Base-by-base conservation (phyloP, 2,888 invertebrate genomes). In the Caenorhabditis panamensis region DNA sequence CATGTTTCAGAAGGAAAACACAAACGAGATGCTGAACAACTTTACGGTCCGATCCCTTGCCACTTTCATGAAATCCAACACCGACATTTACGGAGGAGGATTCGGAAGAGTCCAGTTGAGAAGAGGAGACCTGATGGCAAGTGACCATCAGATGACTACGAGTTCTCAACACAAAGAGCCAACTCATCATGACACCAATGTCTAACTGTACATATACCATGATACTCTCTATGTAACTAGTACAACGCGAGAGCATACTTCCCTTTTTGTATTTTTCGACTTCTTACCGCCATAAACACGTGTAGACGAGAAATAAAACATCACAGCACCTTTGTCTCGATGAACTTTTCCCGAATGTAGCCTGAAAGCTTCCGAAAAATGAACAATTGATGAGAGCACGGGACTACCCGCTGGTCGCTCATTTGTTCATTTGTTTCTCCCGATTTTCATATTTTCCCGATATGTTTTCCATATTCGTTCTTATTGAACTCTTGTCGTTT, bases 81-180 rank as follows among this genome's bases (percentile, higher is more conserved):
- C 82, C 13, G 86, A 86, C 61, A 84, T 86, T 37, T 86, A 86
- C 49, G 86, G 84, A 31, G 86, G 86, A 49, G 86, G 83, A 44
- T 86, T 84, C 61, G 86, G 86, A 54, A 68, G 85, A 22, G 86
- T 86, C 24, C 76, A 83, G 64, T 47, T 86, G 51, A 62, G 83
- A 53, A 79, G 82, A 54, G 80, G 73, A 26, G 86, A 86, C 67
- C 63, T 86, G 37, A 61, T 67, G 28, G 58, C 56, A 16, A 49
- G 63, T 73, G 68, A 59, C 37, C 69, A 82, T 28, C 82, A 82
- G 49, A 36, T 8, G 36, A 82, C 82, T 4, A 47, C 47, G 5
- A 47, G 47, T 47, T 47, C 47, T n/a, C 47, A 47, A 18, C 47
- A 47, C 47, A 47, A 47, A 47, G 47, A 47, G 9, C 2, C 47